phyloP scores from a whole-genome alignment of 2,888 invertebrate species.

The Blera fallax region DNA sequence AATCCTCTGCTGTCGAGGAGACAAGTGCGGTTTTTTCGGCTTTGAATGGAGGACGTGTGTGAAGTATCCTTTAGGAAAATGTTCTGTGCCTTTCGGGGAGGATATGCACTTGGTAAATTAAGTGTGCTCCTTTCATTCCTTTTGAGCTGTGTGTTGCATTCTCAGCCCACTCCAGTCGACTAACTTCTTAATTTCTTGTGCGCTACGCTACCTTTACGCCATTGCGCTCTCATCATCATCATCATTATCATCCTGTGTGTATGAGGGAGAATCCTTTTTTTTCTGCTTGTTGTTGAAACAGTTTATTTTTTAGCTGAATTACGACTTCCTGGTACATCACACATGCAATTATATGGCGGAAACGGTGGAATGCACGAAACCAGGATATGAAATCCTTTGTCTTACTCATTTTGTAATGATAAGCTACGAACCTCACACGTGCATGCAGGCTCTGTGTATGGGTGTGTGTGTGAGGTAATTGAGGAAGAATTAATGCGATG shows the following conservation, averaged over 20 bases:
- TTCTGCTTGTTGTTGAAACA: conserved; percentile 35
- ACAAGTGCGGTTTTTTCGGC: conserved; percentile 55
- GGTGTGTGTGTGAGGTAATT: conserved; percentile 52
- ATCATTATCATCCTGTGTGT: background rate
- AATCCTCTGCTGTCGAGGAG: conserved; percentile 1
- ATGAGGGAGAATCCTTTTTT: background rate
- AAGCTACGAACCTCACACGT: conserved; percentile 1
- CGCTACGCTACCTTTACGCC: background rate
- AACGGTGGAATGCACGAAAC: conserved; percentile 50
- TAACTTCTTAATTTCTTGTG: conserved; percentile 52
- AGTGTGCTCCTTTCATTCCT: conserved; percentile 58
- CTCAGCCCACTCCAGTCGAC: conserved; percentile 19
- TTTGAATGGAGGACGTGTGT: conserved; percentile 31
- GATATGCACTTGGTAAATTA: conserved; percentile 63
- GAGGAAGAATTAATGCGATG: conserved; percentile 64
- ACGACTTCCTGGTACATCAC: conserved; percentile 58
- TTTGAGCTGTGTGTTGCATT: conserved; percentile 4
- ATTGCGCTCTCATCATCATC: conserved; percentile 7
- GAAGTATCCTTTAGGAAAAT: conserved; percentile 30
- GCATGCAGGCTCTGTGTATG: background rate
- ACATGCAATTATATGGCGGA: conserved; percentile 56
- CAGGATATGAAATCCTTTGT: conserved; percentile 57
- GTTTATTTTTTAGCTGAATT: conserved; percentile 51
- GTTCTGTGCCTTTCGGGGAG: conserved; percentile 31
- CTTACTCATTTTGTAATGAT: conserved; percentile 44